phyloP scores from a whole-genome alignment of 2,888 invertebrate genomes.

The Drosophila subsilvestris region DNA sequence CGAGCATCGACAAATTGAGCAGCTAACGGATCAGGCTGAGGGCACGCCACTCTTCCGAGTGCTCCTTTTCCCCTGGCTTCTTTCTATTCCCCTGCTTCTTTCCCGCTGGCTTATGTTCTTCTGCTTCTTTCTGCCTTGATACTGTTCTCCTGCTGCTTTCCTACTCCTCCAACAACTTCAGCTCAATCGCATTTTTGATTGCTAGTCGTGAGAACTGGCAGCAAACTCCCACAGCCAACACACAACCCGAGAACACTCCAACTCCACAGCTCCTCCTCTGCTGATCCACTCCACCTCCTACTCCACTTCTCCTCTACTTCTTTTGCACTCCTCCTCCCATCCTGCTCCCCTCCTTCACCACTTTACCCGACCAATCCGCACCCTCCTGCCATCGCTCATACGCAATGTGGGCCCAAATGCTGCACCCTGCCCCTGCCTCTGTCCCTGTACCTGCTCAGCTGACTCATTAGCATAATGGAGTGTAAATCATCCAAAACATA shows the following conservation, averaged over 20 bases:
- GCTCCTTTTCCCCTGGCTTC: not conserved
- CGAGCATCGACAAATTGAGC: slow-evolving; percentile 32
- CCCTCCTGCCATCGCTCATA: slow-evolving; percentile 28
- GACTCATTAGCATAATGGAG: slow-evolving; percentile 49
- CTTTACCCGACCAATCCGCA: too few species aligned
- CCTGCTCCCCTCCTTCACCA: not conserved
- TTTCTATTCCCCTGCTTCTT: too few species aligned
- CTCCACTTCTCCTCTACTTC: too few species aligned
- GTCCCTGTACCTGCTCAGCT: not conserved
- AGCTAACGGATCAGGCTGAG: slow-evolving; percentile 15
- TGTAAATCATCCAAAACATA: slow-evolving; percentile 44
- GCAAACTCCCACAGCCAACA: not conserved
- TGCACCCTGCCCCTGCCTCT: not conserved
- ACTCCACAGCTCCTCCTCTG: too few species aligned
- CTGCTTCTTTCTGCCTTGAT: too few species aligned
- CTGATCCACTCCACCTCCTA: not conserved
- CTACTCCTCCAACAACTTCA: not conserved
- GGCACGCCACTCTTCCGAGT: slow-evolving; percentile 3
- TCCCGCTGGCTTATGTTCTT: too few species aligned
- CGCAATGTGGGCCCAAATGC: slow-evolving; percentile 26
- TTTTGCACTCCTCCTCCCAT: too few species aligned
- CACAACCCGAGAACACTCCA: too few species aligned
- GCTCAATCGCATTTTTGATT: slow-evolving; percentile 7
- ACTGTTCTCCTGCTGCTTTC: too few species aligned
- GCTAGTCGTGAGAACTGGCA: slow-evolving; percentile 1